Conservation (phyloP, 2,113 vertebrate genomes). For the Mustelus asterias region DNA sequence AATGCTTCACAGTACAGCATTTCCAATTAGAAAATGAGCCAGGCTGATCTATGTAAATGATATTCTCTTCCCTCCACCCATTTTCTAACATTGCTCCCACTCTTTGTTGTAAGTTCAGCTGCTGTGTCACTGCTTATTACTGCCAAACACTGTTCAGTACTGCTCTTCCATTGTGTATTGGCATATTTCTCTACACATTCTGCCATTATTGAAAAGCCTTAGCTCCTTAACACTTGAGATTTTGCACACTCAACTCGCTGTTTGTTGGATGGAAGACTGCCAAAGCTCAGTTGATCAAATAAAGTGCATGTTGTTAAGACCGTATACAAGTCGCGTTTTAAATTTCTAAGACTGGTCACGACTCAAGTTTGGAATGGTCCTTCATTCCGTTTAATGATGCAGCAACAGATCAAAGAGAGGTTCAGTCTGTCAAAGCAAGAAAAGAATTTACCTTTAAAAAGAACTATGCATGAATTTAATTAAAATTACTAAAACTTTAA, state of each 20-base stretch:
- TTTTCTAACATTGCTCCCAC: background rate
- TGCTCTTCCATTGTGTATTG: background rate
- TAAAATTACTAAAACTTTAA: slow-evolving; percentile 10
- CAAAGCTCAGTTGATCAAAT: background rate
- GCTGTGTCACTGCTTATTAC: background rate
- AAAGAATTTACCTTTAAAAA: background rate
- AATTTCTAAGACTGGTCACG: background rate
- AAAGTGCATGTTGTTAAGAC: slow-evolving; percentile 9
- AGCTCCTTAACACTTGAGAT: background rate
- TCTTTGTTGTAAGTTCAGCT: background rate
- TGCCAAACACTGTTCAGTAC: background rate
- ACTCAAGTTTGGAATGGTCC: background rate
- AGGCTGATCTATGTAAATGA: background rate
- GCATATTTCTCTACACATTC: background rate
- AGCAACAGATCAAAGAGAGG: background rate
- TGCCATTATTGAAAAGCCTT: background rate
- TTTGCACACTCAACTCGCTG: background rate
- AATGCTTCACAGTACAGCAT: background rate
- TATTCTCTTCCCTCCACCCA: background rate
- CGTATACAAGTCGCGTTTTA: background rate
- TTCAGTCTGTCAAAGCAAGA: background rate
- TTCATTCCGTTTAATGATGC: slow-evolving; percentile 7
- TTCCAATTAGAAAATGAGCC: background rate
- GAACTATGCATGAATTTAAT: background rate
- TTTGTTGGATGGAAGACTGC: background rate